Evolutionary conservation across 2,888 invertebrate genomes (phyloP), one percentile per base, ranked within the genome.

Genomic region (Pteria penguin): DNA sequence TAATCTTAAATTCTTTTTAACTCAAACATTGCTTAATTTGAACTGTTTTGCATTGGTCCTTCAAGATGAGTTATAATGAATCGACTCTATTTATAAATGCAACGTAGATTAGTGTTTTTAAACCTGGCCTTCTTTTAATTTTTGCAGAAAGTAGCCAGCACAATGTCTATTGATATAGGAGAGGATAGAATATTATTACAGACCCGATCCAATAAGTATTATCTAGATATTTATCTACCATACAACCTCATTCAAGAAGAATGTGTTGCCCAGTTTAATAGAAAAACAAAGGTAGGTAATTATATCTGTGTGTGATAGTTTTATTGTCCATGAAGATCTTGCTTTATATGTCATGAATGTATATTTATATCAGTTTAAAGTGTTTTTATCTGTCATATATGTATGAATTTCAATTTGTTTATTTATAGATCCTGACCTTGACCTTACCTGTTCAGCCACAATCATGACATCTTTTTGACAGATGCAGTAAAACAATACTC

Each of bases 181-280:
- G 92, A 91, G 72, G 92, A 92, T 77, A 81, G 92, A 60, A 87
- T 93, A 31, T 58, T 92, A 14, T 78, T 93, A 62, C 81, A 89
- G 67, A 91, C 92, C 5, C 73, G 91, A 70, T 90, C 92, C 4
- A 87, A 88, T 67, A 84, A 87, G 3, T 92, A 93, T 79, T 84
- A 87, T 75, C 82, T 92, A 45, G 92, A 92, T 81, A 90, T 92
- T 61, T 92, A 86, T 78, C 84, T 93, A 58, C 92, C 92, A 2
- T 91, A 83, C 79, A 72, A 89, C 69, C 78, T 92, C 5, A 69
- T 88, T 62, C 91, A 90, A 67, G 88, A 89, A 22, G 90, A 92
- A 2, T 89, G 90, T 83, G 91, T 89, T 1, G 90, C 92, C 31
- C 91, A 92, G 84, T 92, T 92, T 78, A 88, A 92, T 76, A 87